phyloP scores from a whole-genome alignment of 2,797 vertebrate species.

The Heterohyrax brucei region DNA sequence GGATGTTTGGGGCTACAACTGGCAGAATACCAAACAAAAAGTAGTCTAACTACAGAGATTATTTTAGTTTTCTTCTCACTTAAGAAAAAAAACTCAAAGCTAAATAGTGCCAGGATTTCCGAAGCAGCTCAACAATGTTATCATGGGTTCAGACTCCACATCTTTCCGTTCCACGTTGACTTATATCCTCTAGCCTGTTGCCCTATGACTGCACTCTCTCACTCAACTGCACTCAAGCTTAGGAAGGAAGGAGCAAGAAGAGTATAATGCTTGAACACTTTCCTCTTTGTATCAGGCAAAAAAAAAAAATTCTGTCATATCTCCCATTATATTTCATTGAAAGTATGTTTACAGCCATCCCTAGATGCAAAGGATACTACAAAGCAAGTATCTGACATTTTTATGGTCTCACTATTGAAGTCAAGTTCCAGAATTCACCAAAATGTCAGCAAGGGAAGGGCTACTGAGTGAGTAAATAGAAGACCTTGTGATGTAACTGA shows the following conservation, averaged over 20 bases:
- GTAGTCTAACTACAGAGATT: not conserved
- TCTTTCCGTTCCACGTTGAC: not conserved
- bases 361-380: not conserved
- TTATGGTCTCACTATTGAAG: not conserved
- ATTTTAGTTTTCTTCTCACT: not conserved
- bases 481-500: not conserved
- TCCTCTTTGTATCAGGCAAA: not conserved
- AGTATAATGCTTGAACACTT: not conserved
- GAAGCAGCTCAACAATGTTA: not conserved
- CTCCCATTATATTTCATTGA: not conserved
- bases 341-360: not conserved
- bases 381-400: not conserved
- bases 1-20: not conserved
- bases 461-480: not conserved
- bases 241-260: constrained; percentile 19
- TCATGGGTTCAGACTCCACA: not conserved
- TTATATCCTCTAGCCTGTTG: not conserved
- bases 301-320: not conserved
- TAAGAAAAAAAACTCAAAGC: not conserved
- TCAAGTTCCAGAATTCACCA: not conserved
- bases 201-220: not conserved
- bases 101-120: not conserved
- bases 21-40: not conserved
- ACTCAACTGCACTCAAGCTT: not conserved
- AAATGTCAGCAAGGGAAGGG: not conserved